Percentiles rank a stretch among this genome's conserved stretches.
Conservation (phyloP, 2,113 vertebrate genomes). For the Amblyopsis rosae region DNA sequence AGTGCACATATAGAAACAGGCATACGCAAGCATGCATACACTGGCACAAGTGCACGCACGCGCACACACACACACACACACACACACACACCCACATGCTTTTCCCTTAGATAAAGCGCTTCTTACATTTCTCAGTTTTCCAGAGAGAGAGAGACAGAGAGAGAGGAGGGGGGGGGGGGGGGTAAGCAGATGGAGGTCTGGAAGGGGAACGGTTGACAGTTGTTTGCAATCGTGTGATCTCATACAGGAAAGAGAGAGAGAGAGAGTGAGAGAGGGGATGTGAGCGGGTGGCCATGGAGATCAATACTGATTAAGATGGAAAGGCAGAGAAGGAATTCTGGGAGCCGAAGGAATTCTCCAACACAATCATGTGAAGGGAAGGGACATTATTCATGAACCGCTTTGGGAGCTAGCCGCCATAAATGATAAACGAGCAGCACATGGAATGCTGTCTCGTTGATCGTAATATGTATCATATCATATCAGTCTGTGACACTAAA, state of each 20-base stretch:
- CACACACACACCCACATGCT: slow-evolving; percentile 1
- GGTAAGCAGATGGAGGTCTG: not conserved
- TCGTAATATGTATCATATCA: no score
- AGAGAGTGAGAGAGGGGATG: not conserved
- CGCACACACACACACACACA: slow-evolving; percentile 7
- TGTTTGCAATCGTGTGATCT: no score
- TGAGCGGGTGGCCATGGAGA: slow-evolving; percentile 6
- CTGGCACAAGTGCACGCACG: not conserved
- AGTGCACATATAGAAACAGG: not conserved
- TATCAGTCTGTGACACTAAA: no score
- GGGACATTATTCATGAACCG: not conserved
- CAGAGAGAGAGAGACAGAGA: slow-evolving; percentile 3
- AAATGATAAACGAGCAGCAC: no score
- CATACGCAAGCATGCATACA: not conserved
- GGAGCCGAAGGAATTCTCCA: slow-evolving; percentile 8
- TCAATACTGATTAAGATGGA: slow-evolving; percentile 50
- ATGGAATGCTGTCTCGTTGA: no score
- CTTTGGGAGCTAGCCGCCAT: not conserved
- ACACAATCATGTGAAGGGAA: not conserved
- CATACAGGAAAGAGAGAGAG: not conserved
- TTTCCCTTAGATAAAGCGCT: slow-evolving; percentile 25
- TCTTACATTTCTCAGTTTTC: slow-evolving; percentile 50
- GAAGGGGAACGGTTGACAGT: not conserved
- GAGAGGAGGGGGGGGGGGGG: not conserved
- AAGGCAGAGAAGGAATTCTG: slow-evolving; percentile 14